A percentile compares a stretch with the other conserved stretches of the same genome.
These are phyloP conservation scores for Tetramorium alpestre DNA, from an alignment of 1,140 invertebrate genomes.

Conservation along the genomic window DNA sequence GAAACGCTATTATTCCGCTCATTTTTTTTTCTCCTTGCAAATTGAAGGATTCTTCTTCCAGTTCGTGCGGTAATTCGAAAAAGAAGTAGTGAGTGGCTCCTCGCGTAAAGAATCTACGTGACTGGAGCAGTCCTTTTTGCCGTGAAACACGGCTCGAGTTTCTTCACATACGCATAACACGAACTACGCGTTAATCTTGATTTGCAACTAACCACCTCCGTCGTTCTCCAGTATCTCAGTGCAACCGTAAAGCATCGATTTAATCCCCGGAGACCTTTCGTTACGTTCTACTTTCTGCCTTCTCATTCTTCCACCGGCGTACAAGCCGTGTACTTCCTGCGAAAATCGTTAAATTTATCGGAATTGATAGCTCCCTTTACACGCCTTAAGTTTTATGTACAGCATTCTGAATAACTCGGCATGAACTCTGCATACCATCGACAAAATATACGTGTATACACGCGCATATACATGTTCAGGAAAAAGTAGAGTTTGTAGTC, in stretches of 20 bases:
- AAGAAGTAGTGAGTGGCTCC: conserved; percentile 64
- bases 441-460: background rate
- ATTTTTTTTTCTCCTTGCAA: conserved; percentile 22
- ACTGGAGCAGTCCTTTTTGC: conserved; percentile 43
- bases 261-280: conserved; percentile 53
- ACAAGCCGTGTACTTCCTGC: conserved; percentile 36
- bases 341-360: conserved; percentile 62
- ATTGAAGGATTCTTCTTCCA: conserved; percentile 23
- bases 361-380: conserved; percentile 55
- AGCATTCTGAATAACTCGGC: background rate
- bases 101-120: conserved; percentile 75
- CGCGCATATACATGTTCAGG: background rate
- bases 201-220: conserved; percentile 57
- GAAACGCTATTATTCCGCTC: conserved; percentile 23
- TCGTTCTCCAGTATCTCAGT: conserved; percentile 37
- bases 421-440: background rate
- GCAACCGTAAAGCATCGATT: conserved; percentile 66
- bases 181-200: conserved; percentile 68
- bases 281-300: conserved; percentile 50
- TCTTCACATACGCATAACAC: conserved; percentile 67
- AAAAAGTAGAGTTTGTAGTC: background rate
- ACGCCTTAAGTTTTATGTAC: conserved; percentile 38
- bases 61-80: conserved; percentile 61
- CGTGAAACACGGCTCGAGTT: conserved; percentile 24
- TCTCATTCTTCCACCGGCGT: conserved; percentile 51